Evolutionary conservation across 2,888 invertebrate genomes (phyloP).

Genomic region (Scaptomyza cyrtandrae): DNA sequence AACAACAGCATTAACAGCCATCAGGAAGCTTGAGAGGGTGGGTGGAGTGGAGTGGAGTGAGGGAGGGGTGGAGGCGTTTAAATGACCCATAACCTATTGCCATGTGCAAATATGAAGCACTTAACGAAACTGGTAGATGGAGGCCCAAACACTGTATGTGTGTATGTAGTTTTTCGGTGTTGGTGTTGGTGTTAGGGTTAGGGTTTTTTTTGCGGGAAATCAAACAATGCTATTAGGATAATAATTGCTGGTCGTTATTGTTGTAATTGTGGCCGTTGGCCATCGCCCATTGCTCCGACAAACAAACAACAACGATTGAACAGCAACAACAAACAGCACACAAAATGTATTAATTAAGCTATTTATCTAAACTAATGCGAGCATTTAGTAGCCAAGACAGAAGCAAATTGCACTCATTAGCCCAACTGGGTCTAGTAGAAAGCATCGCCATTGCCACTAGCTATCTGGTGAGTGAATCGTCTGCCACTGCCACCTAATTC

Average conservation of each 20-base stretch:
- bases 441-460: constrained; percentile 2
- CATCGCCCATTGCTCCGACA: constrained; percentile 18
- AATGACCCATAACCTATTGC: constrained; percentile 30
- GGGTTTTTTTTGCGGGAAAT: constrained; percentile 56
- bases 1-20: neutral
- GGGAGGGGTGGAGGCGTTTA: neutral
- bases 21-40: no score
- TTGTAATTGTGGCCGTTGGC: constrained; percentile 69
- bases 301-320: no score
- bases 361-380: constrained; percentile 80
- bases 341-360: constrained; percentile 79
- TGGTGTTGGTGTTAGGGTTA: constrained; percentile 21
- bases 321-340: constrained; percentile 20
- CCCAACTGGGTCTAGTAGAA: constrained; percentile 28
- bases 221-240: constrained; percentile 76
- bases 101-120: constrained; percentile 34
- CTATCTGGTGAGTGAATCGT: neutral
- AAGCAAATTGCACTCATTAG: constrained; percentile 79
- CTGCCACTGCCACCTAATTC: constrained; percentile 40
- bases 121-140: constrained; percentile 12
- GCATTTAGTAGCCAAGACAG: constrained; percentile 79
- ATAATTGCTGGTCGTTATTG: constrained; percentile 75
- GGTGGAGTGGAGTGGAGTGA: no score
- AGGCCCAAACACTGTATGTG: neutral
- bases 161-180: neutral